phyloP scores from a whole-genome alignment of 2,113 vertebrate species.

The Platysternon megacephalum region DNA sequence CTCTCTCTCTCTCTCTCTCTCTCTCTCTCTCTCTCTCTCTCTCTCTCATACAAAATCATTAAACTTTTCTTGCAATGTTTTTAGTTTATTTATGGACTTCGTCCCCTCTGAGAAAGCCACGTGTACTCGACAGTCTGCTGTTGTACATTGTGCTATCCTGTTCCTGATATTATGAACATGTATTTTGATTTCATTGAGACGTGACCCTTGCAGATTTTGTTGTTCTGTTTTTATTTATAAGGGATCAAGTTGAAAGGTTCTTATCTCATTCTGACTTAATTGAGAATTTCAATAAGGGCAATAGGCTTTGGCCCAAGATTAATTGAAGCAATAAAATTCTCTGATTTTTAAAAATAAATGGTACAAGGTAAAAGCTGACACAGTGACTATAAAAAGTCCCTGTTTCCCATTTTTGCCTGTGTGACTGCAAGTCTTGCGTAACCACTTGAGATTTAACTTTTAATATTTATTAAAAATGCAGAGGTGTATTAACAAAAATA shows the following conservation, averaged over 20 bases:
- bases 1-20: not conserved
- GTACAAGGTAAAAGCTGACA: not conserved
- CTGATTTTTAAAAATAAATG: not conserved
- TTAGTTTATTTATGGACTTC: not conserved
- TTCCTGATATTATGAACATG: not conserved
- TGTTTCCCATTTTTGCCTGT: not conserved
- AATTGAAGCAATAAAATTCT: not conserved
- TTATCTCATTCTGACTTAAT: not conserved
- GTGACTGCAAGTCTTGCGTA: not conserved
- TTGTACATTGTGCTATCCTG: not conserved
- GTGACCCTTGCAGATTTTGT: not conserved
- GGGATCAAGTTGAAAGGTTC: not conserved
- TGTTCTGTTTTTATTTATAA: not conserved
- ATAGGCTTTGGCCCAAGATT: not conserved
- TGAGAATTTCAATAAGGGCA: not conserved
- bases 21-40: not conserved
- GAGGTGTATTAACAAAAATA: accelerated
- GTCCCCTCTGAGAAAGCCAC: not conserved
- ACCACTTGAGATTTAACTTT: not conserved
- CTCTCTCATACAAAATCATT: not conserved
- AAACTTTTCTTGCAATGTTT: not conserved
- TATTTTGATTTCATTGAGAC: slow-evolving; percentile 6
- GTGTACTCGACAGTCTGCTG: not conserved
- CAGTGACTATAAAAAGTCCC: not conserved
- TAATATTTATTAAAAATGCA: slow-evolving; percentile 15